Evolutionary conservation across 23 tunicate genomes (phyloP).

Genomic region (Phallusia fumigata): DNA sequence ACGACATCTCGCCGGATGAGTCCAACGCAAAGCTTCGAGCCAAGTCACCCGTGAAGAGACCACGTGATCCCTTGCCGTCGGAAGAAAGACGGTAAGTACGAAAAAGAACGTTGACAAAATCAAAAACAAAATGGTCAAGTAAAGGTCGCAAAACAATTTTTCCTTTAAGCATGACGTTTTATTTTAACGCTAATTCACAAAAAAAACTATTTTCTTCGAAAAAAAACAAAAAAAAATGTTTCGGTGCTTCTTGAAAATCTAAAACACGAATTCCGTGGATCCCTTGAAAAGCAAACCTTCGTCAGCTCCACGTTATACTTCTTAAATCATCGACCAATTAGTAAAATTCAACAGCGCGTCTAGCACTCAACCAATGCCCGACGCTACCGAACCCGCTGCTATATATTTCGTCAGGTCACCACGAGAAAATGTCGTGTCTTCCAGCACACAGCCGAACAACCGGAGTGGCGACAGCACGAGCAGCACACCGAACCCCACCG

Average conservation of each 20-base stretch:
- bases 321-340: no score
- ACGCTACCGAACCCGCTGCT: not conserved
- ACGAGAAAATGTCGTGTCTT: slow-evolving; percentile 82
- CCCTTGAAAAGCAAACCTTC: no score
- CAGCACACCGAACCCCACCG: slow-evolving; percentile 39
- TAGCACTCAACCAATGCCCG: not conserved
- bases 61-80: slow-evolving; percentile 8
- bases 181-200: no score
- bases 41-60: slow-evolving; percentile 31
- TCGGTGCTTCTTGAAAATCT: no score
- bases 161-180: no score
- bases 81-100: slow-evolving; percentile 22
- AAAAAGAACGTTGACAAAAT: no score
- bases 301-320: not conserved
- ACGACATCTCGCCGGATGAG: slow-evolving; percentile 59
- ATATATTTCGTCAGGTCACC: slow-evolving; percentile 49
- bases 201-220: no score
- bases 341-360: not conserved
- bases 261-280: no score
- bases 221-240: no score
- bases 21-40: slow-evolving; percentile 8
- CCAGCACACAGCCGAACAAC: slow-evolving; percentile 74
- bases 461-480: slow-evolving; percentile 63
- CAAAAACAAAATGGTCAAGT: no score
- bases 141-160: no score